Percentiles rank a stretch among this genome's conserved stretches.
Evolutionary conservation across 2,888 invertebrate species (phyloP).

Genomic region (Drosophila melanosoma): DNA sequence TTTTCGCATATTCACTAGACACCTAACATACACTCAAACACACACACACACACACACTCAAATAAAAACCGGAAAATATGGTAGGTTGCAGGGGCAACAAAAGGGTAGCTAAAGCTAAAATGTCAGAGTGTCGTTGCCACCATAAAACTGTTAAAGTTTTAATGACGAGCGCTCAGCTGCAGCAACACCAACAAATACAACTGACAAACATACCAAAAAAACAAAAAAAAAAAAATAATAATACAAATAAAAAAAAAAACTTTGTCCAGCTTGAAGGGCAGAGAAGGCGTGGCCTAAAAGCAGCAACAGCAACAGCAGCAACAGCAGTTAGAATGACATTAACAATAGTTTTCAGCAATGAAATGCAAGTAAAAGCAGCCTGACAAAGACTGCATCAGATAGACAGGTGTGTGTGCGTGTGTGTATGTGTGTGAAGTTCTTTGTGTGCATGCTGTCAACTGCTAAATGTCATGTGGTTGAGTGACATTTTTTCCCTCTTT

Average conservation of each 20-base stretch:
- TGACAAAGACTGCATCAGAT: slow-evolving; percentile 12
- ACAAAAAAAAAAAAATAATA: not conserved
- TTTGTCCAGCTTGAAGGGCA: slow-evolving; percentile 24
- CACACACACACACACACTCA: not conserved
- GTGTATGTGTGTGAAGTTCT: slow-evolving; percentile 11
- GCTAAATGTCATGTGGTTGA: slow-evolving; percentile 67
- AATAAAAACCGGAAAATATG: slow-evolving; percentile 2
- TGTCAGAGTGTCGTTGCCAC: slow-evolving; percentile 67
- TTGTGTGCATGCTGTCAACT: slow-evolving; percentile 44
- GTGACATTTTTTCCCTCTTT: slow-evolving; percentile 42
- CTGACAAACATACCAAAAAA: slow-evolving; percentile 2
- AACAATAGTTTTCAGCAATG: slow-evolving; percentile 75
- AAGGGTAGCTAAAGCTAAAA: slow-evolving; percentile 49
- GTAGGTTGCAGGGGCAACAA: slow-evolving; percentile 17
- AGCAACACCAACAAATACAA: slow-evolving; percentile 4
- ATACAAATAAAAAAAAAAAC: slow-evolving; percentile 11
- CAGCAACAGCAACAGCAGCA: slow-evolving; percentile 51
- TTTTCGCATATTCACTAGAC: slow-evolving; percentile 33
- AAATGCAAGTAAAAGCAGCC: slow-evolving; percentile 54
- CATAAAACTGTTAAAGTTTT: slow-evolving; percentile 75
- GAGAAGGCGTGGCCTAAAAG: slow-evolving; percentile 21
- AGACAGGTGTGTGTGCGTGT: slow-evolving; percentile 12
- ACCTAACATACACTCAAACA: slow-evolving; percentile 27
- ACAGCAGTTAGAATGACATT: slow-evolving; percentile 69
- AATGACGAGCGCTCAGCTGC: slow-evolving; percentile 59